Evolutionary conservation across 2,797 vertebrate genomes (phyloP), one percentile per base, ranked within the genome.

Genomic region (Etheostoma perlongum): DNA sequence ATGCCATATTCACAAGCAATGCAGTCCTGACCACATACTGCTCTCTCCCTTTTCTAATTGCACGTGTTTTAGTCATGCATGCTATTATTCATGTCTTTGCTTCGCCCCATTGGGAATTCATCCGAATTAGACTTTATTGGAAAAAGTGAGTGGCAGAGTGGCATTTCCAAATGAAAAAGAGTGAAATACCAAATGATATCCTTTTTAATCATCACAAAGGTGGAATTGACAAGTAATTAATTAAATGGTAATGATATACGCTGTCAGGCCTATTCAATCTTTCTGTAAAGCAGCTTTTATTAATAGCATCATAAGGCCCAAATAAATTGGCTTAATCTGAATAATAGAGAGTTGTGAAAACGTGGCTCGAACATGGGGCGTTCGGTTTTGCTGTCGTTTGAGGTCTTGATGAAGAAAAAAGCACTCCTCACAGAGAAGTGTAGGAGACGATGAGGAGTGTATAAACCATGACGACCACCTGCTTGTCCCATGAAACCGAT

Each of bases 181-280:
- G 64, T 63, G 70, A 79, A 89, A 88, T 77, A 79, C 64, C 59
- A 55, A 89, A 91, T 87, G 36, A 84, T 87, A 90, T 94, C 78
- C 80, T 87, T 89, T 93, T 91, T 92, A 92, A 92, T 93, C 90
- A 92, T 90, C 78, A 72, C 60, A 81, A 40, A 85, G 82, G 88
- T 88, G 82, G 84, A 83, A 91, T 85, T 93, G 91, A 88, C 89
- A 88, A 85, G 87, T 88, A 86, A 92, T 93, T 92, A 83, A 92
- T 93, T 86, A 79, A 90, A 86, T 87, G 73, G 59, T 86, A 90
- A 91, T 92, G 76, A 79, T 85, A 78, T 78, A 88, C 2, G 52
- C 79, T 82, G 90, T 84, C 86, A 83, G 79, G 66, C 74, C 71
- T 27, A 57, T 85, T 93, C 77, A 85, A 68, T 87, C 78, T 86